phyloP scores from a whole-genome alignment of 1,140 invertebrate species.

The Anoplolepis gracilipes region DNA sequence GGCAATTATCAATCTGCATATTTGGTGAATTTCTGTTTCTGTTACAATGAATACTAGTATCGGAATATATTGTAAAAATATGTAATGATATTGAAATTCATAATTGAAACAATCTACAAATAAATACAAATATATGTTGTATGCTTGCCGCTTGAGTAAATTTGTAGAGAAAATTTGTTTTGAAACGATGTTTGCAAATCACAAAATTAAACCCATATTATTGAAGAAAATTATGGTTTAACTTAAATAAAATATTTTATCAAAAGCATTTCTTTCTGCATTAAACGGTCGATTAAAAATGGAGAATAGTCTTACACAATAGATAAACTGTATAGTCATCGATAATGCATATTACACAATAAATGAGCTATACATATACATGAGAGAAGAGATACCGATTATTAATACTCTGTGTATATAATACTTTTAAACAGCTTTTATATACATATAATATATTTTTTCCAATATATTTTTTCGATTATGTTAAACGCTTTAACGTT shows the following conservation, averaged over 20 bases:
- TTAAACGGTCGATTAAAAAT: background rate
- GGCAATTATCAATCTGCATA: background rate
- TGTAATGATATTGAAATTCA: background rate
- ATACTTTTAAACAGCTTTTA: constrained; percentile 22
- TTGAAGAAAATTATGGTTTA: background rate
- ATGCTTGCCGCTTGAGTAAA: background rate
- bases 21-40: background rate
- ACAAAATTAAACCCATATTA: constrained; percentile 6
- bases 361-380: background rate
- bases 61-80: background rate
- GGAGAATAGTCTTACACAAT: background rate
- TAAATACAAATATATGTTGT: background rate
- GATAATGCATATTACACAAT: constrained; percentile 16
- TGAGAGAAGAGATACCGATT: background rate
- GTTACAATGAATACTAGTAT: background rate
- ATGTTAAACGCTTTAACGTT: background rate
- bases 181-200: background rate
- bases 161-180: background rate
- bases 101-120: constrained; percentile 23
- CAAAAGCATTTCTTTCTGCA: too few relatives aligned
- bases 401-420: background rate
- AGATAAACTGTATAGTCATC: background rate
- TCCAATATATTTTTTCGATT: constrained; percentile 5
- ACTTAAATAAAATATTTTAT: background rate
- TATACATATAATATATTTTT: background rate